Evolutionary conservation across 2,113 vertebrate genomes (phyloP).

Genomic region (Solenodon paradoxus): DNA sequence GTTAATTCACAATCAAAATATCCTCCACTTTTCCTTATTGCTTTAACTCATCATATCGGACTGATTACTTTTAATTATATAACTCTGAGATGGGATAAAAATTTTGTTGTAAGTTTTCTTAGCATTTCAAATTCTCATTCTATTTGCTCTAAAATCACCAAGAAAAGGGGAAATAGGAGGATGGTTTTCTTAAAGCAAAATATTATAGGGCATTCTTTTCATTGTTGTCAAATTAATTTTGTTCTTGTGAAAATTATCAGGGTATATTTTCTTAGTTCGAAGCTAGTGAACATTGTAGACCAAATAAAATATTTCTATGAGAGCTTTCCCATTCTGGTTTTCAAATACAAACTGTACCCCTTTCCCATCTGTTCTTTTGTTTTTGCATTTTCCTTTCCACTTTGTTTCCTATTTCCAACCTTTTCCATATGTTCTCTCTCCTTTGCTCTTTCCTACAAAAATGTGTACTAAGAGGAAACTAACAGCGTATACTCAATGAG

Average conservation of each 20-base stretch:
- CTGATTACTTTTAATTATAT: neutral
- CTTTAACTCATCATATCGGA: neutral
- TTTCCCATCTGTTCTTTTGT: neutral
- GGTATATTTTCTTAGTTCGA: neutral
- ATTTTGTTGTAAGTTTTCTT: conserved; percentile 3
- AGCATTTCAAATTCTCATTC: neutral
- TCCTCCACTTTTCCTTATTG: neutral
- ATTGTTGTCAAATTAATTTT: conserved; percentile 20
- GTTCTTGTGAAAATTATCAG: neutral
- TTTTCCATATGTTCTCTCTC: neutral
- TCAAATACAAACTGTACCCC: neutral
- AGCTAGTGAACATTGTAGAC: neutral
- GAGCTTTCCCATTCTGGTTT: neutral
- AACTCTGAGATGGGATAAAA: neutral
- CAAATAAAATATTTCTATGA: too few relatives aligned
- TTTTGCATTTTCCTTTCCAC: neutral
- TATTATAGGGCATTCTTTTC: neutral
- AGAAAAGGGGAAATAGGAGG: neutral
- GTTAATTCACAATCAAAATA: neutral
- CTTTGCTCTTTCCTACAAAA: neutral
- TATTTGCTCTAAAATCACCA: neutral
- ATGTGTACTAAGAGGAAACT: neutral
- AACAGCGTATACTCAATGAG: neutral
- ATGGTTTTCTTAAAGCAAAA: neutral
- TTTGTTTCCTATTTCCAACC: neutral